Base-by-base conservation (phyloP, 2,797 vertebrate species). In the Acestrorhynchus altus region DNA sequence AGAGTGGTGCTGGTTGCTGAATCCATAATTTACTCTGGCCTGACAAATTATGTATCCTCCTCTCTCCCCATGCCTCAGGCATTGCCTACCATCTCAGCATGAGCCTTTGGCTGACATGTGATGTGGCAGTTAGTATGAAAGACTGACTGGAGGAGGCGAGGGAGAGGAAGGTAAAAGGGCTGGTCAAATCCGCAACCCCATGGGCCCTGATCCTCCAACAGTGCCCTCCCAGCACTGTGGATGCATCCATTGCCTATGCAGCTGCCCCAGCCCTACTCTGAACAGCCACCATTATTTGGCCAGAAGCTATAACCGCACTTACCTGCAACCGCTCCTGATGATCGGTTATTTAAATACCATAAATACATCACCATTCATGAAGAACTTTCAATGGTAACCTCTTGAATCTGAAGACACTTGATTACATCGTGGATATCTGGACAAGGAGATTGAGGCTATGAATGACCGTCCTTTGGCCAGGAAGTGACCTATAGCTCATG, bases 51-150 rank as follows among this genome's bases (percentile, higher is more conserved):
- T n/a, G n/a, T n/a, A n/a, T n/a, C n/a, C n/a, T n/a, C n/a, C n/a
- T n/a, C n/a, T n/a, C 81, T 95, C 81, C 90, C 93, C 0, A 89
- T 91, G 2, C 94, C 95, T 24, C 90, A 94, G 0, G 93, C 94
- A 0, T n/a, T n/a, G n/a, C 92, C 93, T 0, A 85, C 91, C 3
- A 85, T 88, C 2, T 83, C 95, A 95, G 74, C 81, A 91, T 0
- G 89, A 88, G 0, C 92, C 92, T 78, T 86, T 61, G 6, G 93
- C 95, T 0, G 98, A 98, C 90, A 98, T 0, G 97, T 99, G 84
- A 98, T 99, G 84, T 97, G 99, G 86, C 98, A 98, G 97, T 76
- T 99, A 98, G 98, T 99, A 99, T 84, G 98, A 99, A 86, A 99
- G 98, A 98, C 0, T 94, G 97, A 4, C 93, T 99, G 69, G 98